Evolutionary conservation across 2,113 vertebrate genomes (phyloP).

Genomic region (Epinephelus moara): DNA sequence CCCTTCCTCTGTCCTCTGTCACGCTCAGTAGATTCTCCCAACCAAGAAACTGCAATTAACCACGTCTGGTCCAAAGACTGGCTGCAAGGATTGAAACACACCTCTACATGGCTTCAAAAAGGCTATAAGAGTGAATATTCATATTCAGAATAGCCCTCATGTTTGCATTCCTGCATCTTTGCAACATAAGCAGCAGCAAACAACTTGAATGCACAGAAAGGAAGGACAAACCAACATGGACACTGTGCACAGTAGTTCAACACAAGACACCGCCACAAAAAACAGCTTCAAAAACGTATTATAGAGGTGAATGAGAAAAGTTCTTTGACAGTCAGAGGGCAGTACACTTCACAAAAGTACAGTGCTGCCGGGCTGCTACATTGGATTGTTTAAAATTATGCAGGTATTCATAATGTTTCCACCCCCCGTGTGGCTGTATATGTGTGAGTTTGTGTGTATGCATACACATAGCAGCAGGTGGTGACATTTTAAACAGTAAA

Average conservation of each 20-base stretch:
- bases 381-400: neutral
- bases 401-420: slow-evolving; percentile 2
- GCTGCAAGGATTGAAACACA: neutral
- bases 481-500: slow-evolving; percentile 63
- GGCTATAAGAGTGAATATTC: neutral
- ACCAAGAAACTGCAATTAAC: slow-evolving; percentile 1
- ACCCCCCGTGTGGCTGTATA: neutral
- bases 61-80: neutral
- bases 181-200: neutral
- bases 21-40: neutral
- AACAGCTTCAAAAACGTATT: neutral
- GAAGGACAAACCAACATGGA: neutral
- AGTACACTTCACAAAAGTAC: neutral
- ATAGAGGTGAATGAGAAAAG: neutral
- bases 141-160: too few species aligned
- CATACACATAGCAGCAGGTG: slow-evolving; percentile 27
- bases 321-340: neutral
- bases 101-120: neutral
- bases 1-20: neutral
- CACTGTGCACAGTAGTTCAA: too few species aligned
- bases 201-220: neutral
- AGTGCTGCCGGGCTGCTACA: neutral
- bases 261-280: neutral
- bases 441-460: neutral
- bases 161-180: neutral